A percentile compares a stretch with the other conserved stretches of the same genome.
phyloP scores from a whole-genome alignment of 2,888 invertebrate species.

The Ichneumoninae sp. region DNA sequence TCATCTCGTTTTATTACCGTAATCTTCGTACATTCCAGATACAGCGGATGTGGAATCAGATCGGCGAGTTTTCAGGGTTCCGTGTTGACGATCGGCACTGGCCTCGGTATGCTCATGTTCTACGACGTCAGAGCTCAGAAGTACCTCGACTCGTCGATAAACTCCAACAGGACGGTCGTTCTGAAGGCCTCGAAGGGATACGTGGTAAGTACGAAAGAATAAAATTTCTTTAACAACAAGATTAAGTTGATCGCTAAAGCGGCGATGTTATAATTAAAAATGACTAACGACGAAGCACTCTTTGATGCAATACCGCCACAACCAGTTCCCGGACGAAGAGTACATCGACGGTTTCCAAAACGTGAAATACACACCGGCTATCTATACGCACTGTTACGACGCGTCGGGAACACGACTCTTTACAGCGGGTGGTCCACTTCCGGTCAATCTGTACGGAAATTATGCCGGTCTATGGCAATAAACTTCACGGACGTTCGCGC shows the following conservation, averaged over 20 bases:
- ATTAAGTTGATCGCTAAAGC: not conserved
- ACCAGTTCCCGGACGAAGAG: constrained; percentile 93
- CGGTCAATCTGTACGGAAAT: constrained; percentile 95
- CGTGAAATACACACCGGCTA: constrained; percentile 95
- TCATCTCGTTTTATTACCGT: not conserved
- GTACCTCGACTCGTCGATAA: constrained; percentile 95
- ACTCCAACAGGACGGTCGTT: constrained; percentile 94
- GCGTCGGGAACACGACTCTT: constrained; percentile 95
- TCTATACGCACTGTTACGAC: constrained; percentile 98
- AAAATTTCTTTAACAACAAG: not conserved
- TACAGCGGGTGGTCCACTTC: constrained; percentile 97
- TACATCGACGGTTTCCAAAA: constrained; percentile 93
- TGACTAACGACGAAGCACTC: constrained; percentile 25
- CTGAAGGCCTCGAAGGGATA: constrained; percentile 95
- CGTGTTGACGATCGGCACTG: constrained; percentile 96
- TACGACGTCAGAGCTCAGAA: constrained; percentile 96
- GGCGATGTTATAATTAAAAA: constrained; percentile 2
- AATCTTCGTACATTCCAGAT: constrained; percentile 86
- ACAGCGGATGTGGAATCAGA: constrained; percentile 96
- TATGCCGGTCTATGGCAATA: constrained; percentile 98
- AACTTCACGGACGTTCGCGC: constrained; percentile 64
- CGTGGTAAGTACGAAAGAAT: constrained; percentile 88
- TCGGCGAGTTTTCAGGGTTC: constrained; percentile 96
- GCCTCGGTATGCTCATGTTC: constrained; percentile 95
- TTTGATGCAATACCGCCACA: constrained; percentile 40